A percentile compares a stretch with the other conserved stretches of the same genome.
Evolutionary conservation across 2,888 invertebrate species (phyloP).

Genomic region (Mellilla xanthometata): DNA sequence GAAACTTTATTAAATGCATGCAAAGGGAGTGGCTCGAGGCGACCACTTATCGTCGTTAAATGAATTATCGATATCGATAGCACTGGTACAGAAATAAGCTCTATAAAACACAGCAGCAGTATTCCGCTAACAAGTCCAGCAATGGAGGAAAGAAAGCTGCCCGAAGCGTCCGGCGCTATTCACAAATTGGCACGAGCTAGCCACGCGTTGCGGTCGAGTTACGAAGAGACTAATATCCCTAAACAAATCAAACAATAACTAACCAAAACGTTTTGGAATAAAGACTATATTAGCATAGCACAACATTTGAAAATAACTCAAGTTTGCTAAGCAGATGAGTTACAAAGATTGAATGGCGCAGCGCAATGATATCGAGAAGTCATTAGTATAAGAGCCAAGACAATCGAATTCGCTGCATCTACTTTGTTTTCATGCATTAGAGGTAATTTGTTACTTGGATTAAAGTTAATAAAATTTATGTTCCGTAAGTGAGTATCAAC

Average conservation of each 20-base stretch:
- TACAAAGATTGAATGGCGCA: slow-evolving; percentile 73
- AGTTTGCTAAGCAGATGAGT: slow-evolving; percentile 39
- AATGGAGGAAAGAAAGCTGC: slow-evolving; percentile 78
- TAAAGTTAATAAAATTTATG: no score
- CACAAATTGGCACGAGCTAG: slow-evolving; percentile 81
- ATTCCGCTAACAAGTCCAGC: slow-evolving; percentile 77
- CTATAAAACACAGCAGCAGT: slow-evolving; percentile 67
- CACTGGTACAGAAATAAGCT: slow-evolving; percentile 44
- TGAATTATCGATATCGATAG: slow-evolving; percentile 48
- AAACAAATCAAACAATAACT: slow-evolving; percentile 28
- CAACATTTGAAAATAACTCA: slow-evolving; percentile 16
- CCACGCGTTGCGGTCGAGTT: slow-evolving; percentile 58
- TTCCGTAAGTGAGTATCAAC: no score
- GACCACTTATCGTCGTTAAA: slow-evolving; percentile 33
- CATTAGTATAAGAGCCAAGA: slow-evolving; percentile 66
- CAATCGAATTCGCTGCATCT: slow-evolving; percentile 59
- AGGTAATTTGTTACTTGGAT: no score
- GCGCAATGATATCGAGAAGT: slow-evolving; percentile 64
- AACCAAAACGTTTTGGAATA: slow-evolving; percentile 25
- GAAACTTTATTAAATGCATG: slow-evolving; percentile 22
- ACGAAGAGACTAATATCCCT: slow-evolving; percentile 38
- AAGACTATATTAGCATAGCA: slow-evolving; percentile 25
- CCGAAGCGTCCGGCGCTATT: slow-evolving; percentile 75
- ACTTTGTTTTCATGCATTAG: slow-evolving; percentile 37
- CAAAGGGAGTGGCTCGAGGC: slow-evolving; percentile 20